Conservation (phyloP, 2,113 vertebrate species). For the Grammomys surdaster region DNA sequence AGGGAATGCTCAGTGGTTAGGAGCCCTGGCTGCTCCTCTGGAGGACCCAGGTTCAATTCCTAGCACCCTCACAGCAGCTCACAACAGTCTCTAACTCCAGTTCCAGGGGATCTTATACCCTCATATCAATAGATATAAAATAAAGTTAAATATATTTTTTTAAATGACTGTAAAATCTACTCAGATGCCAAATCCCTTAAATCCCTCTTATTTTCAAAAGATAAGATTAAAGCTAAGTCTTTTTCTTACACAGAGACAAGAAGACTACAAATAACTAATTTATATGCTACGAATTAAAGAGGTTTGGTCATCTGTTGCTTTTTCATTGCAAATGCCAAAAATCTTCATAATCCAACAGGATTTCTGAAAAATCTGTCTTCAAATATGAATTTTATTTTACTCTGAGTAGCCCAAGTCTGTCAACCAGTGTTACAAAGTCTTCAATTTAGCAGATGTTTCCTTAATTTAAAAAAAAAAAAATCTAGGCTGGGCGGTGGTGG, state of each 20-base stretch:
- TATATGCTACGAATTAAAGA: conserved; percentile 24
- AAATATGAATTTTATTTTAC: conserved; percentile 23
- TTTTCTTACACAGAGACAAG: background rate
- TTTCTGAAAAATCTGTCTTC: conserved; percentile 20
- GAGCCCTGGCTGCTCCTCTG: too few relatives aligned
- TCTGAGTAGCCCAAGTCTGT: conserved; percentile 33
- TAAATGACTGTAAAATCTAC: background rate
- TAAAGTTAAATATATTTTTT: too few relatives aligned
- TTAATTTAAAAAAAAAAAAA: conserved; percentile 56
- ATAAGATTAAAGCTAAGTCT: background rate
- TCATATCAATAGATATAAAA: too few relatives aligned
- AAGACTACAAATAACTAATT: conserved; percentile 20
- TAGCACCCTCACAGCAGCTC: too few relatives aligned
- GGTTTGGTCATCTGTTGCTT: background rate
- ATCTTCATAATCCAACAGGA: conserved; percentile 13
- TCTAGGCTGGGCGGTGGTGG: too few relatives aligned
- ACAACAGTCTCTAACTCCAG: too few relatives aligned
- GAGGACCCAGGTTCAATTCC: too few relatives aligned
- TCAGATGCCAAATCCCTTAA: background rate
- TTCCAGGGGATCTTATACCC: too few relatives aligned
- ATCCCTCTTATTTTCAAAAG: background rate
- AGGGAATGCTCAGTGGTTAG: too few relatives aligned
- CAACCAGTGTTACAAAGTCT: conserved; percentile 10
- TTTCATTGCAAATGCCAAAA: conserved; percentile 11
- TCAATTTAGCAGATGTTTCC: conserved; percentile 36